Evolutionary conservation across 2,797 vertebrate species (phyloP), one percentile per base, ranked within the genome.

Genomic region (Neosilurus hyrtlii): DNA sequence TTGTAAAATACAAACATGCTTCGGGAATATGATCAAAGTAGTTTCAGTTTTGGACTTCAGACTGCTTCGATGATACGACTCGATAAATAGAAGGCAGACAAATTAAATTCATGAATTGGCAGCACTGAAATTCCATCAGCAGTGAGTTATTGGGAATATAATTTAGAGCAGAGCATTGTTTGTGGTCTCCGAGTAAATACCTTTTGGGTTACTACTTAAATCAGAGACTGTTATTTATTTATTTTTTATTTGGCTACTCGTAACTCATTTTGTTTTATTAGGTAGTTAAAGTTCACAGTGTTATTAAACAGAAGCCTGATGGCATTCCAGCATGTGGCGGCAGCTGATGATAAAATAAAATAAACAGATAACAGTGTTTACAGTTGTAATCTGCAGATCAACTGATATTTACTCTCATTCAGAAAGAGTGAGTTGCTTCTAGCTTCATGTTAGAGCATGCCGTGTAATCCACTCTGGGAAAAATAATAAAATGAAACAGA

Each of bases 401-500:
- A 88, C 66, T 81, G 49, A 74, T 77, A 77, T 83, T 83, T 76
- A 80, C 83, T 86, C 78, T 73, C 37, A 30, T 20, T 65, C 22
- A 7, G 68, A 24, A 52, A 30, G 9, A 62, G 24, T 26, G 54
- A 43, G 15, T 49, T 61, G 10, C 30, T 22, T 35, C 72, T 35
- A 57, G 74, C 2, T 37, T 61, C 30, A 51, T 67, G 68, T 81
- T n/a, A 24, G 65, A 56, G 78, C 35, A 18, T 22, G 14, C 35
- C 67, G 16, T 79, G 24, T 80, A 71, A 80, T 67, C 56, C 80
- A 67, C 49, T 79, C 86, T 49, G 9, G 9, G 10, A 88, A 83
- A 88, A 76, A 87, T 14, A 5, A 56, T 0, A 56, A 70, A 75
- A 84, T 87, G 86, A 86, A 75, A 83, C 18, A 73, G 65, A 84